Base-by-base conservation (phyloP, 2,797 vertebrate species). In the Etheostoma nigrum region DNA sequence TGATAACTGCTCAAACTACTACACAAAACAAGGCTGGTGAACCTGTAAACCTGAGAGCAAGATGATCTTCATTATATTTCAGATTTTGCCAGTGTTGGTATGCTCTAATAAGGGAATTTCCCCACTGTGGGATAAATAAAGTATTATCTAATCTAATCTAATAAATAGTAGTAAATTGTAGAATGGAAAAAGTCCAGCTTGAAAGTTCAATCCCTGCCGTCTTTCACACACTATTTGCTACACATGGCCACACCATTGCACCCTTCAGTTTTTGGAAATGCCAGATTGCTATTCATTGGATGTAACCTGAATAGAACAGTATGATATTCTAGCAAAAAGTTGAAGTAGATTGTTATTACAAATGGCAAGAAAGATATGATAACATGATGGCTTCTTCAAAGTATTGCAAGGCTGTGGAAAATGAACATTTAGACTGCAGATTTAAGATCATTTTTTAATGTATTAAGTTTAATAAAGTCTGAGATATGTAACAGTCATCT, bases 341-440 rank as follows among this genome's bases (percentile, higher is more conserved):
- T 52, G 30, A 57, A 4, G 27, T 58, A 13, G 25, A 63, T 40
- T 33, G 57, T 45, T 58, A 67, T 61, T 52, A 36, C 45, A 66
- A 23, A 9, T 58, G 55, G 16, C 18, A 15, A 23, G n/a, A 61
- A 54, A 19, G 44, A 21, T 48, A 27, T 47, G 18, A 69, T 59
- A 70, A 53, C 57, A 19, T 33, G 21, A 47, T 13, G 11, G 27
- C 21, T 63, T 55, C 25, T 66, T 61, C 2, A 57, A 40, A 72
- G 11, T 47, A 30, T 52, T 62, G 15, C 23, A 42, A 61, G 23
- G 12, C 11, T 12, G 33, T 36, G 33, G 33, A 8, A 36, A 36
- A 36, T 36, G 33, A 36, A 36, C 33, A 36, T 36, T 36, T 33
- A 1, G 33, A 8, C 33, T 33, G 6, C 33, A 33, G 33, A 33